Percentiles rank a stretch among this genome's conserved stretches.
Evolutionary conservation across 2,797 vertebrate genomes (phyloP).

Genomic region (Tachyglossus aculeatus): DNA sequence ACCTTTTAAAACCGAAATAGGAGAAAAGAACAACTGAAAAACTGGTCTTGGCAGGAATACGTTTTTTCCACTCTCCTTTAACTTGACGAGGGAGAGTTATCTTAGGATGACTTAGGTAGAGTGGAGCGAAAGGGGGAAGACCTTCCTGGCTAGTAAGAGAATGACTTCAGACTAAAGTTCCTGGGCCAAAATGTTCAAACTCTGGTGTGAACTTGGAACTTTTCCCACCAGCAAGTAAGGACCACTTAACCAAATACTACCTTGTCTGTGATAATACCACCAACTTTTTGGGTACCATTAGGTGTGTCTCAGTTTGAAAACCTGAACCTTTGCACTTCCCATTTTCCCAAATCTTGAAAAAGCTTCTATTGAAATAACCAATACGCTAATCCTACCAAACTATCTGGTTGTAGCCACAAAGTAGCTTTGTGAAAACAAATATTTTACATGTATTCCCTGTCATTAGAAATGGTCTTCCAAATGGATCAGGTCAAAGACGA

Average conservation of each 20-base stretch:
- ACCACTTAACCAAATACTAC: too few relatives aligned
- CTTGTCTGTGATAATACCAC: too few relatives aligned
- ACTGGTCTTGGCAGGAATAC: slow-evolving; percentile 25
- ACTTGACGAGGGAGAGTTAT: slow-evolving; percentile 25
- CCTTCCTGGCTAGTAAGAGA: slow-evolving; percentile 49
- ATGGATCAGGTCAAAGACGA: not conserved
- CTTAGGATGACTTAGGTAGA: slow-evolving; percentile 32
- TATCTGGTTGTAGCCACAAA: not conserved
- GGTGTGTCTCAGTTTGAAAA: too few relatives aligned
- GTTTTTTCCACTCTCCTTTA: slow-evolving; percentile 43
- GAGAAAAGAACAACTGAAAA: slow-evolving; percentile 49
- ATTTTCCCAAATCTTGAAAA: too few relatives aligned
- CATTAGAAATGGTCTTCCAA: not conserved
- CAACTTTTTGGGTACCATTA: too few relatives aligned
- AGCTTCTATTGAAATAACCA: too few relatives aligned
- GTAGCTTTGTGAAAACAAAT: not conserved
- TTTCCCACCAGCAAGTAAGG: too few relatives aligned
- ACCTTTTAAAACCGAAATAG: slow-evolving; percentile 56
- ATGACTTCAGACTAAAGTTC: too few relatives aligned
- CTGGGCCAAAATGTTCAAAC: too few relatives aligned
- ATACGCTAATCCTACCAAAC: too few relatives aligned
- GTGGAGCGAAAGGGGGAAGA: slow-evolving; percentile 15
- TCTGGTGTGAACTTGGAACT: too few relatives aligned
- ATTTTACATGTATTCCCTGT: not conserved
- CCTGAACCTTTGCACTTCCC: too few relatives aligned